A percentile compares a stretch with the other conserved stretches of the same genome.
phyloP scores from a whole-genome alignment of 2,113 vertebrate species.

The Empidonax alnorum region DNA sequence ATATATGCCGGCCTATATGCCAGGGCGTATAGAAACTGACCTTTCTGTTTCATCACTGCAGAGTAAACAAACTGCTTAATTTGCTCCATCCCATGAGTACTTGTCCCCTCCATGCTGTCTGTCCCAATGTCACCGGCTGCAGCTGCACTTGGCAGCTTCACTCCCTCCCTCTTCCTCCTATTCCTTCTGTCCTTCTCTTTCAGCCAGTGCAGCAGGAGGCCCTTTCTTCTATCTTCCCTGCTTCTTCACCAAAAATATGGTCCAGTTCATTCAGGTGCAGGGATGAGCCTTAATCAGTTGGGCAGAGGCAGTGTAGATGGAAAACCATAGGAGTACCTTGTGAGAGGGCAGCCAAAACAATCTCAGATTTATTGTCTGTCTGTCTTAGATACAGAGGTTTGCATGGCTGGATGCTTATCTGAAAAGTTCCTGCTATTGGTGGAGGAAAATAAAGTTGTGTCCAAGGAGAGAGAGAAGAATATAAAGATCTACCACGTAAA shows the following conservation, averaged over 20 bases:
- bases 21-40: neutral
- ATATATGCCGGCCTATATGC: neutral
- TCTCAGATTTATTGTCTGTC: neutral
- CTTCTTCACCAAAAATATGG: neutral
- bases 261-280: neutral
- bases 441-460: neutral
- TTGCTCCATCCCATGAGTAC: neutral
- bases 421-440: neutral
- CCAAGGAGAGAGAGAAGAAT: neutral
- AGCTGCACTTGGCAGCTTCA: neutral
- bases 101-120: neutral
- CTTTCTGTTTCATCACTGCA: constrained; percentile 10
- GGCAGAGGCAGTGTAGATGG: neutral
- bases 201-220: neutral
- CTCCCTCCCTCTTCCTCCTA: neutral
- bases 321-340: neutral
- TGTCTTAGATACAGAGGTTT: neutral
- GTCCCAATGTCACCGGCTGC: neutral
- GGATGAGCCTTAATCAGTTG: neutral
- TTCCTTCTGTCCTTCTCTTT: neutral
- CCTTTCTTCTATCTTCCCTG: neutral
- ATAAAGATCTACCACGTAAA: neutral
- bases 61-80: constrained; percentile 31
- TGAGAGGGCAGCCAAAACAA: neutral
- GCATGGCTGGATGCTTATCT: neutral